Evolutionary conservation across 1,140 invertebrate genomes (phyloP), one percentile per base, ranked within the genome.

Genomic region (Pogonomyrmex californicus): DNA sequence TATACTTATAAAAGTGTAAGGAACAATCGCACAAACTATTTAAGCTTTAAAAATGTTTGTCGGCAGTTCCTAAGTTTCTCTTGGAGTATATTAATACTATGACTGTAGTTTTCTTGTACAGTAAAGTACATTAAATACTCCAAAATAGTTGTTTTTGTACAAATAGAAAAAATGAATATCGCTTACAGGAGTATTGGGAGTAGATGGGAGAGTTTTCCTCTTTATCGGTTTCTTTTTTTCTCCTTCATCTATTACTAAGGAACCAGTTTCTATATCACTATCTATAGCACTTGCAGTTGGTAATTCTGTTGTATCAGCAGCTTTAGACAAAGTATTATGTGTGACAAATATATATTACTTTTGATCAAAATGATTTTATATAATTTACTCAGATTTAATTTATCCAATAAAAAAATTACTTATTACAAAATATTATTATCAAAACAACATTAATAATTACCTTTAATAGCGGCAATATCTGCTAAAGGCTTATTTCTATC

Each of bases 161-260:
- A 56, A 6, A 65, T 47, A 73, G 5, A 63, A 89, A 49, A 62
- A 23, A 54, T 10, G 33, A 65, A 33, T 6, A 63, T 33, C 36
- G 14, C 92, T 92, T 90, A 95, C 94, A 47, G 92, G 86, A 62
- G 91, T 94, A 41, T 89, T 93, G 60, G 92, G 51, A 33, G 91
- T 77, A 51, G 90, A 78, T 6, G 89, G 47, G 14, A 90, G 30
- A n/a, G 92, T 70, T 88, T 94, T 95, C 38, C 93, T 92, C 82
- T 95, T 95, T 3, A 94, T 9, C 7, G 90, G 70, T 71, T 95
- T 95, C 66, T 95, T 95, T 65, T 94, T 94, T 30, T 96, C 96
- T 56, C 95, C 95, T 92, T 97, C 96, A 87, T 97, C 96, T 78
- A 97, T 97, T n/a, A 96, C 93, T 38, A 97, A 88, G 30, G 95